These are phyloP conservation scores for Chymomyza amoena DNA, from an alignment of 2,888 invertebrate genomes.

Conservation along the genomic window DNA sequence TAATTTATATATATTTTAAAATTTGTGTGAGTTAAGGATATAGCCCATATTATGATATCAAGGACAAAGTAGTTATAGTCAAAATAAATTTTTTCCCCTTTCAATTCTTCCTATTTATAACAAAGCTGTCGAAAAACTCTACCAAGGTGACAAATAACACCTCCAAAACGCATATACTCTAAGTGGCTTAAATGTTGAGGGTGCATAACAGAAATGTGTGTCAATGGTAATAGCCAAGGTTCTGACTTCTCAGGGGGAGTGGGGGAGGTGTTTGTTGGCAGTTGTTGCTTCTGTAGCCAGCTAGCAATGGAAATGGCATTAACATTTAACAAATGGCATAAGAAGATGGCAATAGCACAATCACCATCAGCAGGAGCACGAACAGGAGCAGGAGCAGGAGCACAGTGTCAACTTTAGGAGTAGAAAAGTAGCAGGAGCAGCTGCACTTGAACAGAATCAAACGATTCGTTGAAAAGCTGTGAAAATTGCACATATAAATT, in stretches of 20 bases:
- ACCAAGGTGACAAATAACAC: no score
- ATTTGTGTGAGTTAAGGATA: no score
- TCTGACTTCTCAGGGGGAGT: background rate
- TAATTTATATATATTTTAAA: no score
- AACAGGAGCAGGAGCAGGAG: background rate
- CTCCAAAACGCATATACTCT: no score
- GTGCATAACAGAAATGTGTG: background rate
- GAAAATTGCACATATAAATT: slow-evolving; percentile 49
- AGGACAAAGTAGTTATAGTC: no score
- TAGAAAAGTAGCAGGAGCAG: slow-evolving; percentile 50
- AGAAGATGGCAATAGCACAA: slow-evolving; percentile 49
- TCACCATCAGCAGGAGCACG: slow-evolving; percentile 8
- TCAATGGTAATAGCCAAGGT: background rate
- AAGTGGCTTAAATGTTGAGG: background rate
- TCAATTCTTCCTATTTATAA: no score
- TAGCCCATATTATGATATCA: no score
- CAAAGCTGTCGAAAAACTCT: no score
- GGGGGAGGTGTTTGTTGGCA: background rate
- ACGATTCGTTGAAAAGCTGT: slow-evolving; percentile 54
- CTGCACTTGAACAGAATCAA: slow-evolving; percentile 66
- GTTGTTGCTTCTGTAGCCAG: background rate
- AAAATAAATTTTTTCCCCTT: no score
- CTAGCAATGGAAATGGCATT: slow-evolving; percentile 64
- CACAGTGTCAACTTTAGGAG: background rate
- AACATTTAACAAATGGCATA: slow-evolving; percentile 62